Evolutionary conservation across 2,888 invertebrate species (phyloP).

Genomic region (Penaeus monodon): DNA sequence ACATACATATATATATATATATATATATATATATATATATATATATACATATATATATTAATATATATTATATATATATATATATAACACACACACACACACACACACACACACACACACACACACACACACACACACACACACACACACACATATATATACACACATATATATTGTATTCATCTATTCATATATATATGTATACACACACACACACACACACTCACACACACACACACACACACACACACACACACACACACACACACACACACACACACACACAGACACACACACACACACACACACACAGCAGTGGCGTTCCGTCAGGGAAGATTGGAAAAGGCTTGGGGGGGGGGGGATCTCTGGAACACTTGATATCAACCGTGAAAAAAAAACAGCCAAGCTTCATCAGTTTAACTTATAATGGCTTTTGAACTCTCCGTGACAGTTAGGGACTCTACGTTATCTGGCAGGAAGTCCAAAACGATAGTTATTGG

Average conservation of each 20-base stretch:
- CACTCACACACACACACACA: neutral
- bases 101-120: constrained; percentile 24
- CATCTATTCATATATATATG: constrained; percentile 22
- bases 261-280: too few relatives aligned
- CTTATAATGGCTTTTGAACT: constrained; percentile 27
- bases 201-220: constrained; percentile 11
- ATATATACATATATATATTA: too few relatives aligned
- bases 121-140: constrained; percentile 20
- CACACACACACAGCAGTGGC: too few relatives aligned
- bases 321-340: too few relatives aligned
- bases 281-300: too few relatives aligned
- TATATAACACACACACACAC: constrained; percentile 11
- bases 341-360: too few relatives aligned
- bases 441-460: constrained; percentile 34
- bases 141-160: neutral
- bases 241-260: too few relatives aligned
- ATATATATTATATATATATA: neutral
- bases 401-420: neutral
- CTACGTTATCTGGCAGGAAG: constrained; percentile 40
- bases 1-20: too few relatives aligned
- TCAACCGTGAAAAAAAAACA: too few relatives aligned
- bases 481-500: constrained; percentile 30
- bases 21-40: too few relatives aligned
- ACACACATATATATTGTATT: constrained; percentile 13
- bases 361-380: too few relatives aligned